Evolutionary conservation across 2,113 vertebrate species (phyloP), one percentile per base, ranked within the genome.

Genomic region (Sus scrofa): DNA sequence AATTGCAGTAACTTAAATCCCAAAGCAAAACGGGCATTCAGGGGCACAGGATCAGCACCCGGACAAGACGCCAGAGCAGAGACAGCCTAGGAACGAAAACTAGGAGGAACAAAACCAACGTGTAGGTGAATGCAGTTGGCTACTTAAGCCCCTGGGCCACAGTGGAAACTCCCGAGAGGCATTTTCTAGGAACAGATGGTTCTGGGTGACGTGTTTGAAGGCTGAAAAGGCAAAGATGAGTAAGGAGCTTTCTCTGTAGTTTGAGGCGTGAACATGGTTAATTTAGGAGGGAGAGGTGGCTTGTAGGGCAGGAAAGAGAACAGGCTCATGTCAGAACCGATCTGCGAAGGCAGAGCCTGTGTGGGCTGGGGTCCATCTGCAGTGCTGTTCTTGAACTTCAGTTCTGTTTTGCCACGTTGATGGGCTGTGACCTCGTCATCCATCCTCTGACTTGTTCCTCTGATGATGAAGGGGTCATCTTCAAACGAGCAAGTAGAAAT

Each of bases 1-100:
- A 98, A 96, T 98, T 97, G 98, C 97, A 99, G 98, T 98, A 99
- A 99, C 97, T 99, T 99, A 98, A 89, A 98, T 98, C 97, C 94
- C 98, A 98, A 98, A 97, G 79, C 92, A 73, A 97, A 94, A 77
- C 27, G 78, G 85, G 82, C 79, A 89, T 71, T 95, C 83, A 86
- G 88, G 73, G 97, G 98, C 97, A 98, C 91, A 96, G 96, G 98
- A 96, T 95, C 81, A 96, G 86, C 98, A 97, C 95, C 98, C 96
- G 97, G 96, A 98, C 96, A 84, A 73, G 91, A 86, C 94, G 65
- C 5, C 14, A 94, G 60, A 50, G 34, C 52, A 70, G 81, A 44
- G 37, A 73, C 77, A 37, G 70, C 67, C 44, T n/a, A 50, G 75
- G 70, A 14, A 63, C 34, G 56, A 75, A 94, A 90, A 88, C 54